Base-by-base conservation (phyloP, 2,113 vertebrate genomes). In the Camelus dromedarius region DNA sequence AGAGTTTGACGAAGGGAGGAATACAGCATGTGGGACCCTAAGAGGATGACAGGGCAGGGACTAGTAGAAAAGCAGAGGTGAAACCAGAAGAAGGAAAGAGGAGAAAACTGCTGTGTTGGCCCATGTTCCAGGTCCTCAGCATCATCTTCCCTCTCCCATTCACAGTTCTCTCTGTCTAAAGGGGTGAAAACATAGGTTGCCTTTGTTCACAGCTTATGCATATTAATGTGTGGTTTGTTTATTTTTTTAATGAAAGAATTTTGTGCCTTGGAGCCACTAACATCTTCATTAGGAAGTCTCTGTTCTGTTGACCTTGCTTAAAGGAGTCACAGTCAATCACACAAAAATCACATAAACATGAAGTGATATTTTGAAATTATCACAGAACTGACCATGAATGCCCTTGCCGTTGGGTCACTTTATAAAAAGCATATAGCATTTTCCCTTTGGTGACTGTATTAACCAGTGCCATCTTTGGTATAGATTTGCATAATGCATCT, bases 191-290 rank as follows among this genome's bases (percentile, higher is more conserved):
- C 56, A 20, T 75, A 72, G 92, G 18, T 50, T 76, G 35, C 56
- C 73, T 92, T 93, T 81, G 48, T 92, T 92, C 60, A 64, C 72
- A 48, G 46, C 85, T 79, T 52, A 76, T 87, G 81, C 77, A 56
- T 95, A 5, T 42, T 42, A 91, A 48, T 48, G 9, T 95, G 52
- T 28, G 79, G 50, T 62, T 86, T n/a, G 18, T 85, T 62, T 62
- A 42, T 84, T 79, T 93, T 94, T 86, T 95, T 75, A 80, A 83
- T 84, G 54, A 52, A 88, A 67, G 75, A 87, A 87, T 38, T 4
- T 75, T 91, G 16, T 96, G 32, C 67, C 52, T 89, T 67, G 20
- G 15, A 92, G 32, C 76, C 69, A 56, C 76, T 91, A 54, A 70
- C 46, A 66, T 72, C 58, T 84, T 94, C 52, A 70, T 94, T 38